These are phyloP conservation scores for Arothron firmamentum DNA, from an alignment of 2,113 vertebrate species.

Conservation along the genomic window DNA sequence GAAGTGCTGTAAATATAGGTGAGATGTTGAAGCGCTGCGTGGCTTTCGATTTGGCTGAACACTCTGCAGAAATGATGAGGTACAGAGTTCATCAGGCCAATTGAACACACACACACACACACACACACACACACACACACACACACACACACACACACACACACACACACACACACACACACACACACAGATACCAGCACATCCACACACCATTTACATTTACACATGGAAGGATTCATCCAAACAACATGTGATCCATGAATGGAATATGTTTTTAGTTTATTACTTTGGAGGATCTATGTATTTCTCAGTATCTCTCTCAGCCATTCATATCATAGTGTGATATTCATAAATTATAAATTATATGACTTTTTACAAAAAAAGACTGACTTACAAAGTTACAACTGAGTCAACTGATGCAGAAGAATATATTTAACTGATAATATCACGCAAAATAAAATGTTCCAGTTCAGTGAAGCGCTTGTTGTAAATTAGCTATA, in stretches of 20 bases:
- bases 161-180: conserved; percentile 39
- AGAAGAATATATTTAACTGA: conserved; percentile 79
- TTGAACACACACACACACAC: conserved; percentile 42
- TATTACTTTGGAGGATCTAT: conserved; percentile 73
- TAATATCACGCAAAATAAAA: conserved; percentile 76
- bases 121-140: conserved; percentile 41
- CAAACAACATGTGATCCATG: conserved; percentile 52
- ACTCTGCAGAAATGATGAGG: conserved; percentile 39
- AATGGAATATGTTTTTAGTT: conserved; percentile 71
- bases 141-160: conserved; percentile 40
- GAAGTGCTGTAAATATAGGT: conserved; percentile 67
- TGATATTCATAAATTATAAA: conserved; percentile 78
- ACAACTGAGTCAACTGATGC: conserved; percentile 73
- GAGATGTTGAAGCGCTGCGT: conserved; percentile 36
- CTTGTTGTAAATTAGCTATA: conserved; percentile 85
- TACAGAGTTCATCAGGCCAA: conserved; percentile 43
- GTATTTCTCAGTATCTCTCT: conserved; percentile 77
- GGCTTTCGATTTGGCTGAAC: conserved; percentile 45
- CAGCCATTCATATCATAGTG: conserved; percentile 77
- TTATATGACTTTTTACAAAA: conserved; percentile 79
- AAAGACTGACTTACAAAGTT: conserved; percentile 71
- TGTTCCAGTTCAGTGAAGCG: conserved; percentile 82
- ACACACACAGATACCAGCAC: conserved; percentile 38
- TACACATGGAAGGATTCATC: conserved; percentile 50
- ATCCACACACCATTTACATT: conserved; percentile 53